phyloP scores from a whole-genome alignment of 2,888 invertebrate genomes.

The Cylindroiulus punctatus region DNA sequence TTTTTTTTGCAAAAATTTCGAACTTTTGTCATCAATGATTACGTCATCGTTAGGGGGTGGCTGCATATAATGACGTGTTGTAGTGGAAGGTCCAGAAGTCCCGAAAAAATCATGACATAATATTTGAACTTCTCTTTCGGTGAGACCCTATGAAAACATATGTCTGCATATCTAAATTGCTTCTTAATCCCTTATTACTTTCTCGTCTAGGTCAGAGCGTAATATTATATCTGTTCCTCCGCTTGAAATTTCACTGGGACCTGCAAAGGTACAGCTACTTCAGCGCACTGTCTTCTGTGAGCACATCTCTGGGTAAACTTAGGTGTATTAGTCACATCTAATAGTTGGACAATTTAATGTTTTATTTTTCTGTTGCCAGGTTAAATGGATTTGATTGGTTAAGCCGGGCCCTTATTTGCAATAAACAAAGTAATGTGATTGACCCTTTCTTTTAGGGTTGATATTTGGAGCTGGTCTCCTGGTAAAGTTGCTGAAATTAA shows the following conservation, averaged over 20 bases:
- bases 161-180: too few relatives aligned
- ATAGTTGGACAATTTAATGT: background rate
- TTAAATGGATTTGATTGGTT: conserved; percentile 1
- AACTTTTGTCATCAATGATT: background rate
- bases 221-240: conserved; percentile 45
- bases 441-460: conserved; percentile 24
- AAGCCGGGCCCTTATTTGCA: background rate
- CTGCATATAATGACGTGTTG: too few relatives aligned
- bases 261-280: conserved; percentile 50
- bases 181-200: background rate
- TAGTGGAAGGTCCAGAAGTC: too few relatives aligned
- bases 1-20: too few relatives aligned
- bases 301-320: background rate
- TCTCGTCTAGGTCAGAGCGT: conserved; percentile 19
- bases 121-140: too few relatives aligned
- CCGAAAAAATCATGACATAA: too few relatives aligned
- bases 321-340: background rate
- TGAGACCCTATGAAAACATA: too few relatives aligned
- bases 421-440: too few relatives aligned
- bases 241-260: conserved; percentile 50
- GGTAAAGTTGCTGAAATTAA: conserved; percentile 10
- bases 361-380: background rate
- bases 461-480: background rate
- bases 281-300: background rate
- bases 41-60: too few relatives aligned